Evolutionary conservation across 2,797 vertebrate genomes (phyloP), one percentile per base, ranked within the genome.

Genomic region (Anguilla obscura): DNA sequence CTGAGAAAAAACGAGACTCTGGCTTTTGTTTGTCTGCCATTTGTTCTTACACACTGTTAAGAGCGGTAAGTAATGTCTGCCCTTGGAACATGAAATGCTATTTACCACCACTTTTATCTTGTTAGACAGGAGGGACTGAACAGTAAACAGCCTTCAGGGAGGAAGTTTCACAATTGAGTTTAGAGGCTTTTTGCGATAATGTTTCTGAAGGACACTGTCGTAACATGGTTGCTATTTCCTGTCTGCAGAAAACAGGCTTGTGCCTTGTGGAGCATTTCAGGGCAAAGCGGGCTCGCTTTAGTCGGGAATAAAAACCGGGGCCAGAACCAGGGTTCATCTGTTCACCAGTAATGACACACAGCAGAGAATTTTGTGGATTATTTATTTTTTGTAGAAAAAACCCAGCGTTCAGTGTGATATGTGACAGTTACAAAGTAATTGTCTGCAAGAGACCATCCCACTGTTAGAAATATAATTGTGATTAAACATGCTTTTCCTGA

Each of bases 71-170:
- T 76, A 76, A 76, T 40, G 74, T 40, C 74, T 40, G 8, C 69
- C 27, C 69, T 74, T 36, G 27, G 33, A 33, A 74, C 69, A 33
- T 74, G 74, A 76, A 76, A 76, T 76, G 74, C 33, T 40, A 21
- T 76, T 76, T 76, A 3, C 74, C 27, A 27, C 27, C 18, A 33
- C 74, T 76, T 76, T 76, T 7, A 76, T 76, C 74, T 76, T 36
- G 36, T 76, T 76, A 76, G 36, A 76, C 36, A 33, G 27, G 69
- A 40, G 74, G 2, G 33, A 40, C 30, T 21, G 36, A 76, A 36
- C 74, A 76, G 14, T 76, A 76, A 36, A 76, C 74, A 30, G 69
- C 30, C 74, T 76, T 76, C 12, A 40, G 74, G 74, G 74, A 76
- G 18, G 74, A 36, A 76, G 36, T 14, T 76, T 76, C 74, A 76